A percentile compares a stretch with the other conserved stretches of the same genome.
These are phyloP conservation scores for Umimayanthus chanpuru DNA, from an alignment of 92 coral and sea anemone genomes.

Conservation along the genomic window DNA sequence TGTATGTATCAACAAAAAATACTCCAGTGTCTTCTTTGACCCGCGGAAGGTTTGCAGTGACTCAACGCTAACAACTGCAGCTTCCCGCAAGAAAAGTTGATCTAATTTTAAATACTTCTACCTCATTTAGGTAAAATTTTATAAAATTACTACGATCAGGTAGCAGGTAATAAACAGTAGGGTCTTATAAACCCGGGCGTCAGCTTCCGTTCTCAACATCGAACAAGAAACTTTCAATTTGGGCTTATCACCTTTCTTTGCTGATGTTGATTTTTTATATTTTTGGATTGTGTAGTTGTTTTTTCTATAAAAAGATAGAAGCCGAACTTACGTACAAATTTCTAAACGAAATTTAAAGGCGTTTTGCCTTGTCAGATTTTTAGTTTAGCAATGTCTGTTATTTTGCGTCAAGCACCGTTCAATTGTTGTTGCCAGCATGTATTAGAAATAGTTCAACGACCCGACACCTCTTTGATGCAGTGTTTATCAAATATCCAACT, in stretches of 20 bases:
- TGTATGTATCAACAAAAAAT: neutral
- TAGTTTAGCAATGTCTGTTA: constrained; percentile 19
- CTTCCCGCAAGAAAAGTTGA: neutral
- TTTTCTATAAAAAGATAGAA: constrained; percentile 1
- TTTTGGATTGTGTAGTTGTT: neutral
- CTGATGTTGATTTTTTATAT: neutral
- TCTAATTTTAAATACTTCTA: neutral
- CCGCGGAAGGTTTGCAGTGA: neutral
- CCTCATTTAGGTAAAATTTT: neutral
- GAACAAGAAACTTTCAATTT: constrained; percentile 9
- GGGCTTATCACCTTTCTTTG: neutral
- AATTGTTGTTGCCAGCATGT: constrained; percentile 44
- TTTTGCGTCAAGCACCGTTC: constrained; percentile 22
- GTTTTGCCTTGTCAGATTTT: constrained; percentile 20
- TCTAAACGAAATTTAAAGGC: neutral
- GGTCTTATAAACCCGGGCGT: neutral
- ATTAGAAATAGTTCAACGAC: constrained; percentile 10
- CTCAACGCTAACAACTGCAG: neutral
- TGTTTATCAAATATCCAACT: constrained; percentile 44
- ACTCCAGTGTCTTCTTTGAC: neutral
- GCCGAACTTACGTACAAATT: neutral
- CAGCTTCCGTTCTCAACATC: neutral
- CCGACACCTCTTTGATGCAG: constrained; percentile 16
- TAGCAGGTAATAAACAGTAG: constrained; percentile 13
- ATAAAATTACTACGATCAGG: neutral